phyloP scores from a whole-genome alignment of 2,888 invertebrate species.

The Neelides folsomi region DNA sequence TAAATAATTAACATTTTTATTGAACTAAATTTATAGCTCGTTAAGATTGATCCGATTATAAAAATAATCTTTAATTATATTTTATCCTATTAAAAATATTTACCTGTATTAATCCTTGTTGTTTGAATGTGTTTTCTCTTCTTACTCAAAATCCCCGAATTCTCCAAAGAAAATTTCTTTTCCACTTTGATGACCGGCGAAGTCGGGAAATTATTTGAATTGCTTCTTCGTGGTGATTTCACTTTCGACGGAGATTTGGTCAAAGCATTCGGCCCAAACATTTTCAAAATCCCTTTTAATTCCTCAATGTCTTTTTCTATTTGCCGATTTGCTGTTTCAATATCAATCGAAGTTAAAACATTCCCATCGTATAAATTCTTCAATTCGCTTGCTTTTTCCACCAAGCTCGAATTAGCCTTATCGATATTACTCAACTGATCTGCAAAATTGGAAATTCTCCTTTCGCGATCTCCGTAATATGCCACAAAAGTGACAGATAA shows the following conservation, averaged over 20 bases:
- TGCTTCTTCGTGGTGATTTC: neutral
- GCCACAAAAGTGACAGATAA: constrained; percentile 89
- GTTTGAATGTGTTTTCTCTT: constrained; percentile 1
- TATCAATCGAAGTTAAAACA: constrained; percentile 9
- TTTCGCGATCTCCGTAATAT: constrained; percentile 80
- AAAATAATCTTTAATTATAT: too few species aligned
- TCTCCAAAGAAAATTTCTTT: neutral
- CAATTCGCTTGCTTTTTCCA: constrained; percentile 20
- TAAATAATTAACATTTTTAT: too few species aligned
- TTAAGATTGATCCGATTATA: too few species aligned
- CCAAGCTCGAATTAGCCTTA: constrained; percentile 18
- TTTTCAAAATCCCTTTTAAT: constrained; percentile 15
- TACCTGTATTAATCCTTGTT: neutral
- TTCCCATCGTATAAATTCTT: constrained; percentile 21
- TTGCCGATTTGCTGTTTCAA: constrained; percentile 6
- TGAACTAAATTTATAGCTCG: too few species aligned
- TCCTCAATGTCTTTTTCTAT: constrained; percentile 18
- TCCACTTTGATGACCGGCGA: constrained; percentile 13
- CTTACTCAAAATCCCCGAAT: neutral
- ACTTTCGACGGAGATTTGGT: constrained; percentile 1
- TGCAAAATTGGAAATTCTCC: constrained; percentile 63
- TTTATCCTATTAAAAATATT: too few species aligned
- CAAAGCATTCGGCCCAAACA: constrained; percentile 13
- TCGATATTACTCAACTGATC: constrained; percentile 57
- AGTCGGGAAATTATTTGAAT: neutral